Conservation (phyloP, 2,797 vertebrate genomes). For the Xenopus petersii region DNA sequence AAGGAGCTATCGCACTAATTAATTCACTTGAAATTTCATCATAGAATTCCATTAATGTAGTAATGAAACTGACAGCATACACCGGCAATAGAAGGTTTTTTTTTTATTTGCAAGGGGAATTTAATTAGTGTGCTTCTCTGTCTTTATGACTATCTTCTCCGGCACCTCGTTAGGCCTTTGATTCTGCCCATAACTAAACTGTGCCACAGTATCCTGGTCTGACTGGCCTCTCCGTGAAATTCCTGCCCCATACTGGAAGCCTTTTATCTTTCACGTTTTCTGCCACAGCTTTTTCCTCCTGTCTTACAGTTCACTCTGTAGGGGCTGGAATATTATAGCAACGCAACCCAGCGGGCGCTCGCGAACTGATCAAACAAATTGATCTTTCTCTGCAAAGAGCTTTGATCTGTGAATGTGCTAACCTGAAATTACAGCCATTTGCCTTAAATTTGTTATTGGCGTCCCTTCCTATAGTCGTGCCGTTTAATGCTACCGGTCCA, state of each 20-base stretch:
- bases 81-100: slow-evolving; percentile 18
- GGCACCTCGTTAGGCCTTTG: neutral
- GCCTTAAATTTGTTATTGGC: slow-evolving; percentile 30
- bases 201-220: neutral
- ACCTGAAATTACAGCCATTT: slow-evolving; percentile 42
- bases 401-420: slow-evolving; percentile 36
- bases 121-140: slow-evolving; percentile 24
- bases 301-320: neutral
- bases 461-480: slow-evolving; percentile 23
- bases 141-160: slow-evolving; percentile 3
- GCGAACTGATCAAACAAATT: slow-evolving; percentile 35
- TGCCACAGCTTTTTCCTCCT: slow-evolving; percentile 12
- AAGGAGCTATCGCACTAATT: slow-evolving; percentile 26
- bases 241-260: neutral
- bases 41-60: slow-evolving; percentile 17
- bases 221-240: neutral
- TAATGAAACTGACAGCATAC: slow-evolving; percentile 12
- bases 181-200: neutral
- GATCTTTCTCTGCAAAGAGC: slow-evolving; percentile 26
- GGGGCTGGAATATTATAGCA: slow-evolving; percentile 45
- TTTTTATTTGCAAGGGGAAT: slow-evolving; percentile 27
- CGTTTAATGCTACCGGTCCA: slow-evolving; percentile 4
- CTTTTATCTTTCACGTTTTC: slow-evolving; percentile 31
- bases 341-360: slow-evolving; percentile 19
- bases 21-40: slow-evolving; percentile 28